phyloP scores from a whole-genome alignment of 2,113 vertebrate genomes.

The Microtus montanus region DNA sequence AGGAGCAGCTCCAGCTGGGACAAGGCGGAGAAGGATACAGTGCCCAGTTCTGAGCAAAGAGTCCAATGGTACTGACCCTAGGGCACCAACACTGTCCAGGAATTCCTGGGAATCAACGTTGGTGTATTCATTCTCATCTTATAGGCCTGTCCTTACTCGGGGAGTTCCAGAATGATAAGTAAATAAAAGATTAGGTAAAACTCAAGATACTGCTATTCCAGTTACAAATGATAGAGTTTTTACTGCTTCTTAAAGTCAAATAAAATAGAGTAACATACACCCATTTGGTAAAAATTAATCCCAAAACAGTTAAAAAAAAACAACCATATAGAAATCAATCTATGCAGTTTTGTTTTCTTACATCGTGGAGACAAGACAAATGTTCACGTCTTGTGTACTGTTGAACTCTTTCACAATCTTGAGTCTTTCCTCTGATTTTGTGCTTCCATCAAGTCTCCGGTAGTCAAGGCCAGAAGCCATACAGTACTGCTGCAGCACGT shows the following conservation, averaged over 20 bases:
- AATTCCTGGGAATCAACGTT: not conserved
- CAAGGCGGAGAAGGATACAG: not conserved
- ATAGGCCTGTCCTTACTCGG: not conserved
- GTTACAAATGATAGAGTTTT: constrained; percentile 35
- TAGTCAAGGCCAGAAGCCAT: constrained; percentile 96
- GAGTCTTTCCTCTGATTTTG: constrained; percentile 94
- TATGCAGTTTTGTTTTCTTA: constrained; percentile 84
- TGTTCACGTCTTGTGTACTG: constrained; percentile 89
- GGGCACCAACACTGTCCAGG: not conserved
- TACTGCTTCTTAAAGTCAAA: constrained; percentile 58
- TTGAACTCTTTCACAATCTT: constrained; percentile 97
- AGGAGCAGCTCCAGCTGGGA: not conserved
- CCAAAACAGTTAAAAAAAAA: constrained; percentile 56
- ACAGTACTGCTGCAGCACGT: constrained; percentile 95
- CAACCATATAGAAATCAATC: constrained; percentile 61
- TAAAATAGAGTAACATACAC: constrained; percentile 61
- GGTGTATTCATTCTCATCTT: not conserved
- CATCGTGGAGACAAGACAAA: constrained; percentile 98
- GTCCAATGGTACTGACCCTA: not conserved
- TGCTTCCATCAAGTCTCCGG: constrained; percentile 94
- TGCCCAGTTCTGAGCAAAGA: not conserved
- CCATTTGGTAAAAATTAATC: constrained; percentile 45
- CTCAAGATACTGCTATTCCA: constrained; percentile 49
- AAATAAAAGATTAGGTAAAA: constrained; percentile 49
- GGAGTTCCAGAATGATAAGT: constrained; percentile 23